These are phyloP conservation scores for Cancer borealis DNA, from an alignment of 2,888 invertebrate genomes.

Conservation along the genomic window DNA sequence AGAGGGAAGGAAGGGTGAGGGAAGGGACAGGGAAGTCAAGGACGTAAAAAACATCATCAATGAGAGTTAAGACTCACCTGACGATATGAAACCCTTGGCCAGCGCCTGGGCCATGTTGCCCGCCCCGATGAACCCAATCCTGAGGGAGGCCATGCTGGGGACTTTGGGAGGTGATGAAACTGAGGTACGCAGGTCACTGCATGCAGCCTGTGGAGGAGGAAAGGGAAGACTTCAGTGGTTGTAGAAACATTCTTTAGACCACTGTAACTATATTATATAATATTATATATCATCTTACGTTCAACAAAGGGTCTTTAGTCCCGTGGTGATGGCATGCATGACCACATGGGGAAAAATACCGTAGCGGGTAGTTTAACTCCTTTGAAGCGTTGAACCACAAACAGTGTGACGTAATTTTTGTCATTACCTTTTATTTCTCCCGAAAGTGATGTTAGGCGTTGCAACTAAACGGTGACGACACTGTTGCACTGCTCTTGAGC, in stretches of 20 bases:
- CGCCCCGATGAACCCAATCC: slow-evolving; percentile 93
- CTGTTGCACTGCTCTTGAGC: neutral
- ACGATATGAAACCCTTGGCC: slow-evolving; percentile 76
- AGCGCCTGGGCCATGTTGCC: slow-evolving; percentile 92
- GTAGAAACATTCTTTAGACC: neutral
- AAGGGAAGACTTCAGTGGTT: neutral
- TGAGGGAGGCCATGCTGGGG: slow-evolving; percentile 50
- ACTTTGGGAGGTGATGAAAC: neutral
- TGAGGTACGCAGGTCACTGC: neutral
- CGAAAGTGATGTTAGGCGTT: neutral
- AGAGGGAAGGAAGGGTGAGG: neutral
- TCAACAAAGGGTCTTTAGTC: no score
- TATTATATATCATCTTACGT: no score
- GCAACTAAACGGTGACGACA: neutral
- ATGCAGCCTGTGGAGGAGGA: neutral
- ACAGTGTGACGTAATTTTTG: neutral
- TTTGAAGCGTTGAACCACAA: neutral
- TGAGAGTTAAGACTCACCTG: slow-evolving; percentile 63
- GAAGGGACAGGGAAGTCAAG: neutral
- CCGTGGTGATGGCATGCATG: neutral
- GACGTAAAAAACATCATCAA: neutral
- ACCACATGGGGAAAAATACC: neutral
- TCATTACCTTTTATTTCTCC: neutral
- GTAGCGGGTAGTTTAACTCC: neutral
- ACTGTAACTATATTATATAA: no score